phyloP scores from a whole-genome alignment of 2,797 vertebrate species.

The Anguilla megastoma region DNA sequence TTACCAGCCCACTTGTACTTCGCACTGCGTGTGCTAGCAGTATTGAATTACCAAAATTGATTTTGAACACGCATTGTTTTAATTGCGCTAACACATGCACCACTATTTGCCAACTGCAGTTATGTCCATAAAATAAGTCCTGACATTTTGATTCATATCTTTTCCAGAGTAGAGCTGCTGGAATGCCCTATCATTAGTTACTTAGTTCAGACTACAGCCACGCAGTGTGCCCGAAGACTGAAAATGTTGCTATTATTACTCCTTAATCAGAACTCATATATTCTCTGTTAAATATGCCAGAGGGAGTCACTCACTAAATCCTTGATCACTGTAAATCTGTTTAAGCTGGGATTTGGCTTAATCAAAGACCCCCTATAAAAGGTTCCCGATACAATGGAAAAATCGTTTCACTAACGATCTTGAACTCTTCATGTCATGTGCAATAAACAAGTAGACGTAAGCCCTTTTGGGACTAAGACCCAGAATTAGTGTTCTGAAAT shows the following conservation, averaged over 20 bases:
- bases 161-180: neutral
- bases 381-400: neutral
- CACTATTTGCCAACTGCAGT: neutral
- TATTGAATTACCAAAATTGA: neutral
- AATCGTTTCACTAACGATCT: neutral
- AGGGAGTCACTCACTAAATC: conserved; percentile 5
- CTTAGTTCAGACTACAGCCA: neutral
- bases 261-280: neutral
- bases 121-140: neutral
- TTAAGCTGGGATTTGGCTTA: conserved; percentile 10
- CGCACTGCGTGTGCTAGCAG: neutral
- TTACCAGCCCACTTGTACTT: neutral
- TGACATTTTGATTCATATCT: neutral
- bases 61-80: conserved; percentile 6
- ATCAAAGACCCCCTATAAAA: neutral
- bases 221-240: neutral
- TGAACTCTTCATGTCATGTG: neutral
- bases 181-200: neutral
- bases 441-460: neutral
- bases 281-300: neutral
- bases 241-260: conserved; percentile 9
- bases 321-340: conserved; percentile 7
- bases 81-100: neutral
- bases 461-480: neutral
- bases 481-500: neutral